These are phyloP conservation scores for Pocota personata DNA, from an alignment of 2,888 invertebrate genomes.

Conservation along the genomic window DNA sequence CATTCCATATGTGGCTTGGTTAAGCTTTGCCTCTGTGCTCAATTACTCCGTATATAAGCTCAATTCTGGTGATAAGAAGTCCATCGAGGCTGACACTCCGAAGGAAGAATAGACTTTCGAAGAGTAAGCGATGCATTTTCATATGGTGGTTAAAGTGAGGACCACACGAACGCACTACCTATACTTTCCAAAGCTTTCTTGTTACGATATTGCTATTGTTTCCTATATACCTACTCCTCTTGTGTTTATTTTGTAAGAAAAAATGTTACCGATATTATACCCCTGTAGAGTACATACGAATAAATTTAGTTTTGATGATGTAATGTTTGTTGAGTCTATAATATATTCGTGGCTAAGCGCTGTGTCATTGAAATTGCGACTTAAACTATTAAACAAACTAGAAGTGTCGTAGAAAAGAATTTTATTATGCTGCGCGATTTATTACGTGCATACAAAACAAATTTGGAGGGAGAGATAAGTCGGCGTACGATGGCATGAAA, in stretches of 20 bases:
- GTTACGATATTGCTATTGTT: not conserved
- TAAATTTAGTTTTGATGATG: conserved; percentile 36
- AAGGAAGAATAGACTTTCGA: conserved; percentile 41
- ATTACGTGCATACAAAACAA: not conserved
- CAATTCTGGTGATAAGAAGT: conserved; percentile 82
- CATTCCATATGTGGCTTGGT: conserved; percentile 90
- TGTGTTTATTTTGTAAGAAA: conserved; percentile 14
- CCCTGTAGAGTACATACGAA: conserved; percentile 18
- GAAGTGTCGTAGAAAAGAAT: not conserved
- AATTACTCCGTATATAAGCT: conserved; percentile 87
- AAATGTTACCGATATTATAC: conserved; percentile 12
- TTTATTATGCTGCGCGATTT: not conserved
- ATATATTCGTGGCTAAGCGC: not conserved
- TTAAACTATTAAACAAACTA: not conserved
- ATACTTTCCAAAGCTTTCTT: conserved; percentile 23
- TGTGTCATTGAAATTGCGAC: not conserved
- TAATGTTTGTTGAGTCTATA: not conserved
- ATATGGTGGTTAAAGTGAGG: not conserved
- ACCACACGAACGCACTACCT: not conserved
- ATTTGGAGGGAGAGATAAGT: not conserved
- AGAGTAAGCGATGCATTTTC: not conserved
- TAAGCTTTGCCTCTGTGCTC: conserved; percentile 87
- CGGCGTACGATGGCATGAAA: no score
- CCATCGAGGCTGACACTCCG: conserved; percentile 65
- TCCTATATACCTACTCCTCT: conserved; percentile 1